Percentiles rank a stretch among this genome's conserved stretches.
These are phyloP conservation scores for Neodiprion fabricii DNA, from an alignment of 1,140 invertebrate species.

Conservation along the genomic window DNA sequence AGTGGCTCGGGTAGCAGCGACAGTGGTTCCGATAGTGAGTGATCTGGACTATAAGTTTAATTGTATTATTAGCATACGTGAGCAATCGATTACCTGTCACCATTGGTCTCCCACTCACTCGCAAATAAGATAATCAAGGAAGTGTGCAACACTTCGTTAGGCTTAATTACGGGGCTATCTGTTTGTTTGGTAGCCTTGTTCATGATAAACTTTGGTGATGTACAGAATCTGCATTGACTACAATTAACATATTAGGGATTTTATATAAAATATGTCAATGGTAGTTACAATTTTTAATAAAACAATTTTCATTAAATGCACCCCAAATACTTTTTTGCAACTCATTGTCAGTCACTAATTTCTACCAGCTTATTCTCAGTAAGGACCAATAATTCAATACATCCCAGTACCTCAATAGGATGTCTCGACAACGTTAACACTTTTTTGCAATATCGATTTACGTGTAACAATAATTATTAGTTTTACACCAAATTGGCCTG, in stretches of 20 bases:
- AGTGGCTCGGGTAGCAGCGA: slow-evolving; percentile 49
- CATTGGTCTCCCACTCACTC: not conserved
- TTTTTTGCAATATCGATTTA: too few relatives aligned
- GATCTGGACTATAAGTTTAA: slow-evolving; percentile 16
- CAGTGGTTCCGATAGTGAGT: slow-evolving; percentile 55
- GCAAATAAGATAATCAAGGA: not conserved
- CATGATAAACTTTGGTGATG: not conserved
- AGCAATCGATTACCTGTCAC: not conserved
- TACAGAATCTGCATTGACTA: not conserved
- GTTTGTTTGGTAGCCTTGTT: not conserved
- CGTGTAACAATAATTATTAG: not conserved
- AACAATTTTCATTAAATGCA: not conserved
- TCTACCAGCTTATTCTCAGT: too few relatives aligned
- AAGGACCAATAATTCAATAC: too few relatives aligned
- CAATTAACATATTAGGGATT: not conserved
- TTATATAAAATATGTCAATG: not conserved
- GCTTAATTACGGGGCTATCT: not conserved
- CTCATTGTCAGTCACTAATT: too few relatives aligned
- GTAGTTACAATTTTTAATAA: not conserved
- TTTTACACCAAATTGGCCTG: slow-evolving; percentile 12
- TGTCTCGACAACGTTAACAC: too few relatives aligned
- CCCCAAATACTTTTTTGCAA: too few relatives aligned
- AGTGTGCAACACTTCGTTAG: not conserved
- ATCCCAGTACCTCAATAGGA: too few relatives aligned
- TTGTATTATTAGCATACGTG: not conserved